A percentile compares a stretch with the other conserved stretches of the same genome.
Conservation (phyloP, 2,113 vertebrate species). For the Coptodon bakossiorum region DNA sequence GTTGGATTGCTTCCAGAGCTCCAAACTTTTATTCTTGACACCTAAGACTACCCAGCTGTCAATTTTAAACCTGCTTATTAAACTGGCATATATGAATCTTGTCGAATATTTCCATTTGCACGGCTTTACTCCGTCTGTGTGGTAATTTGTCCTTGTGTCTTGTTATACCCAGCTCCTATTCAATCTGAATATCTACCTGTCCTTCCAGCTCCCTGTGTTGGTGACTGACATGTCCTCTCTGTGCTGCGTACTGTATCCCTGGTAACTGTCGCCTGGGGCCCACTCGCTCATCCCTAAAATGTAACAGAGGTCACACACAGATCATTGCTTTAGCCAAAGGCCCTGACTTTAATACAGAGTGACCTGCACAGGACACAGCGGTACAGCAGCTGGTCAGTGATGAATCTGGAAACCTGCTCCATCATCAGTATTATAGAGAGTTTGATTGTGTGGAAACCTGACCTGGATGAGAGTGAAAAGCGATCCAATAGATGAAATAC, state of each 20-base stretch:
- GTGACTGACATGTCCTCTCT: constrained; percentile 44
- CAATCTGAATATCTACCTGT: constrained; percentile 26
- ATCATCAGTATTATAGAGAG: background rate
- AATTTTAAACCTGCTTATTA: background rate
- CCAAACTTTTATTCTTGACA: background rate
- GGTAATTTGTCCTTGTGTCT: constrained; percentile 30
- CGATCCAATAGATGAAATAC: background rate
- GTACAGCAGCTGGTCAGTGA: background rate
- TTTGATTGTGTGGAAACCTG: background rate
- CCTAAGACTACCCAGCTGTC: background rate
- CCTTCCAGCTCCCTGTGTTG: constrained; percentile 1
- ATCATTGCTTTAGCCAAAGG: constrained; percentile 54
- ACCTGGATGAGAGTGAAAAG: background rate
- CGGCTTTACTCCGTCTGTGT: background rate
- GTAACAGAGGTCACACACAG: constrained; percentile 56
- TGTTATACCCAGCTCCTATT: background rate
- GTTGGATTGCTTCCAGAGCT: constrained; percentile 9
- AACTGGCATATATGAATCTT: background rate
- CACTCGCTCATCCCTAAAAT: constrained; percentile 45
- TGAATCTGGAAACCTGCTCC: constrained; percentile 22
- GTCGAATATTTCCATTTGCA: background rate
- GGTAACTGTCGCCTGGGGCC: constrained; percentile 45
- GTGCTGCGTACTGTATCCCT: constrained; percentile 31
- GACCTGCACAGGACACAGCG: constrained; percentile 15
- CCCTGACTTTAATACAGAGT: constrained; percentile 39